Percentiles rank a stretch among this genome's conserved stretches.
These are phyloP conservation scores for Hypanus sabinus DNA, from an alignment of 2,113 vertebrate genomes.

Conservation along the genomic window DNA sequence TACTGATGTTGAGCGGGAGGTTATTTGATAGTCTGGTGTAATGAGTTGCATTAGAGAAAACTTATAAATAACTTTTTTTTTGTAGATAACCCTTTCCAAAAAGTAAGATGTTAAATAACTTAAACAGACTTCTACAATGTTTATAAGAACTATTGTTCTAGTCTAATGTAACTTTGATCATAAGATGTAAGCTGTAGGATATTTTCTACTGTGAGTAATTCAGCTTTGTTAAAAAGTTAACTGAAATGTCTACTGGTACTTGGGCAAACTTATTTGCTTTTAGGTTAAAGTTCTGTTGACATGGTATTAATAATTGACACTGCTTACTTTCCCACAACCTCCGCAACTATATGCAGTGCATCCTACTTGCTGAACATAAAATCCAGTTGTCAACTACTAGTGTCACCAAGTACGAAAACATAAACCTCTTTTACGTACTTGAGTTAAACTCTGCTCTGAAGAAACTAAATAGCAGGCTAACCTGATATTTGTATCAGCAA, in stretches of 20 bases:
- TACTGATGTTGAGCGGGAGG: no score
- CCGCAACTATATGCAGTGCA: not conserved
- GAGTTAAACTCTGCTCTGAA: not conserved
- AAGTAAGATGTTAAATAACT: not conserved
- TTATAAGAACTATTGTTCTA: not conserved
- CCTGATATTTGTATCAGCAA: not conserved
- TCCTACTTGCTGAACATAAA: not conserved
- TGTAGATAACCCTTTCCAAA: no score
- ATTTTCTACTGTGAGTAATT: not conserved
- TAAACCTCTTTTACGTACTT: not conserved
- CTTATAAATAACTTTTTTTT: not conserved
- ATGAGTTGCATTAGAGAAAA: not conserved
- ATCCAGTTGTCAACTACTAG: not conserved
- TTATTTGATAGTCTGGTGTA: not conserved
- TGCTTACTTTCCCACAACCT: not conserved
- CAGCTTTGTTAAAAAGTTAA: not conserved
- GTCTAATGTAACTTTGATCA: not conserved
- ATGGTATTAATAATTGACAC: conserved; percentile 21
- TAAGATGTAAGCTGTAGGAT: not conserved
- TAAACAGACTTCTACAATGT: not conserved
- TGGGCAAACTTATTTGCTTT: conserved; percentile 14
- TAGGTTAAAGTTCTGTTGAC: conserved; percentile 37
- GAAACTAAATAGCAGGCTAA: not conserved
- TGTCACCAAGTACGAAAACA: not conserved
- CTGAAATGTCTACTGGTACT: not conserved